Evolutionary conservation across 1,140 invertebrate genomes (phyloP), one percentile per base, ranked within the genome.

Genomic region (Mactra quadrangularis): DNA sequence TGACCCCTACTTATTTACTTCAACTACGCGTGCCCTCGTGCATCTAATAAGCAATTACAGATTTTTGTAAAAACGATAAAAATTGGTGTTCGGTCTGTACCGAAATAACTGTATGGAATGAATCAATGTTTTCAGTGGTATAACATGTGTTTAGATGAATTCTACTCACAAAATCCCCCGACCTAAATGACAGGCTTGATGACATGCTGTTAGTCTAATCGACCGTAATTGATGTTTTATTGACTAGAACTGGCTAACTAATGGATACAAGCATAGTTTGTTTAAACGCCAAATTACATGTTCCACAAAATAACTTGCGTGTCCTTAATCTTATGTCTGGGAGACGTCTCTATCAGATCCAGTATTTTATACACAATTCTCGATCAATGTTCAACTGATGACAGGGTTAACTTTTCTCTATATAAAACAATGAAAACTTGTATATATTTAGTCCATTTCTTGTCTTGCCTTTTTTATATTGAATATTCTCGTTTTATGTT

Each of bases 181-280:
- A 50, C 52, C 50, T 31, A 55, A 72, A 72, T 72, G 35, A 72
- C 47, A 22, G 50, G 31, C 0, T 57, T 72, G 70, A 17, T 72
- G 70, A 72, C 70, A 72, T 31, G 29, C 53, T 72, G 70, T 72
- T 72, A 55, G 50, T 72, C 33, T 72, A 72, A 72, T 72, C 70
- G 70, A 57, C 70, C n/a, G 55, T 72, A 72, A 72, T 72, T 72
- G 70, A 72, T 72, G 70, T 72, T 72, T 72, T 72, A 72, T 72
- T 72, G 70, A 52, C 70, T 72, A 45, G 22, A 47, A 55, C 22
- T 27, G 22, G 52, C 25, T 35, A 72, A 57, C 70, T 72, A 72
- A 72, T 72, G 70, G 70, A 31, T 72, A 72, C 70, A 72, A 72
- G 70, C 29, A 15, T 55, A 57, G 27, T 57, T 72, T 72, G 70